Evolutionary conservation across 2,113 vertebrate species (phyloP).

Genomic region (Falco punctatus): DNA sequence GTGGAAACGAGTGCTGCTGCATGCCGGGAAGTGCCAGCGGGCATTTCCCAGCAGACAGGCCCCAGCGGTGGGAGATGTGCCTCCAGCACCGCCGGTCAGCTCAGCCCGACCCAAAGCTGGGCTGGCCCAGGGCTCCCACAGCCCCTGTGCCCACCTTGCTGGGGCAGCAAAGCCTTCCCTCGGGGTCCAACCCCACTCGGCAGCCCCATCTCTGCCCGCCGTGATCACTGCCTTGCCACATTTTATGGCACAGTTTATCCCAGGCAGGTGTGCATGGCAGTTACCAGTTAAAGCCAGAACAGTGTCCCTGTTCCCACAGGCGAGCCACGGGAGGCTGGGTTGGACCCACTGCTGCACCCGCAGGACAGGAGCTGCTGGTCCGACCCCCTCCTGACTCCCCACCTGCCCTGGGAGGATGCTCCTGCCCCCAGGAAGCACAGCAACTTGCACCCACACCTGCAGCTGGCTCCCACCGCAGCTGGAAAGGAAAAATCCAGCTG

Average conservation of each 20-base stretch:
- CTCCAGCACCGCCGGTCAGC: not conserved
- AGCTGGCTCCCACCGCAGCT: not conserved
- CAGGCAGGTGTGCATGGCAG: not conserved
- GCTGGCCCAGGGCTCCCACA: not conserved
- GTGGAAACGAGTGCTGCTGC: not conserved
- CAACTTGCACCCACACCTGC: not conserved
- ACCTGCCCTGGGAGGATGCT: not conserved
- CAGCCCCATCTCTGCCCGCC: not conserved
- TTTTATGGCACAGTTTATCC: not conserved
- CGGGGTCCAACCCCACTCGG: not conserved
- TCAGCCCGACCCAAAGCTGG: not conserved
- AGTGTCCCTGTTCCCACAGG: not conserved
- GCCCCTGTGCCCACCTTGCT: not conserved
- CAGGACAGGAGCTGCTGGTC: not conserved
- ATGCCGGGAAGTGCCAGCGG: not conserved
- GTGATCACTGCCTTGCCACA: not conserved
- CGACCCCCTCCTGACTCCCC: not conserved
- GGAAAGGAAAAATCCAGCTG: not conserved
- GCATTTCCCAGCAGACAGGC: not conserved
- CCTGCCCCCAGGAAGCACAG: not conserved
- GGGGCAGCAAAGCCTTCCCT: not conserved
- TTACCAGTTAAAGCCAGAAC: not conserved
- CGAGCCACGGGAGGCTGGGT: not conserved
- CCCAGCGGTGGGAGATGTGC: not conserved
- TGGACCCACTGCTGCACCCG: not conserved